These are phyloP conservation scores for Gymnosoma rotundatum DNA, from an alignment of 2,888 invertebrate species.

Conservation along the genomic window DNA sequence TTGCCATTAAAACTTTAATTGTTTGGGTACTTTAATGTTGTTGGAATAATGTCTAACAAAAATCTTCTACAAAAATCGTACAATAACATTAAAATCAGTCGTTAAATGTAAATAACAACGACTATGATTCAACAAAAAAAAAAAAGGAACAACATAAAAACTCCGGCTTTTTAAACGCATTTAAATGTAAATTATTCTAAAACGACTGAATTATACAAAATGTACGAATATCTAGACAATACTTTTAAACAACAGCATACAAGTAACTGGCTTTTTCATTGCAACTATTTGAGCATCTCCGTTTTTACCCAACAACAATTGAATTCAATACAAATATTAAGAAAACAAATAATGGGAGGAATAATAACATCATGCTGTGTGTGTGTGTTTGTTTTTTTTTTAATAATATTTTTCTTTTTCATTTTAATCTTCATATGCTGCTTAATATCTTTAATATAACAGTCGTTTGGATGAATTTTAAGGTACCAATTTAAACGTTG, in stretches of 20 bases:
- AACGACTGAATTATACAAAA: not conserved
- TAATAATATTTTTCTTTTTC: constrained; percentile 16
- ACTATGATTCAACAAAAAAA: constrained; percentile 11
- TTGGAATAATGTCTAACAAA: constrained; percentile 55
- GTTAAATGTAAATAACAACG: constrained; percentile 30
- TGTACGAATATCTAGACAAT: not conserved
- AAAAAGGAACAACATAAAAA: constrained; percentile 54
- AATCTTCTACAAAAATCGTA: constrained; percentile 57
- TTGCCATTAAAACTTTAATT: constrained; percentile 42
- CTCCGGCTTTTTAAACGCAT: constrained; percentile 43
- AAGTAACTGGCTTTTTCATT: not conserved
- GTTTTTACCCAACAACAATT: constrained; percentile 16
- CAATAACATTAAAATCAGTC: constrained; percentile 33
- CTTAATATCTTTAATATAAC: constrained; percentile 37
- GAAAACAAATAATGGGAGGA: not conserved
- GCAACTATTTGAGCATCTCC: constrained; percentile 7
- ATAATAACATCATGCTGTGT: constrained; percentile 57
- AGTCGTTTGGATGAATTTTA: not conserved
- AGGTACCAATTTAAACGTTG: constrained; percentile 42
- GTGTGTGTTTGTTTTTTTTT: constrained; percentile 18
- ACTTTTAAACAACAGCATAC: not conserved
- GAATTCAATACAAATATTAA: constrained; percentile 22
- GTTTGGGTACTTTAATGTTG: constrained; percentile 16
- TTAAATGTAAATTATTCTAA: constrained; percentile 55
- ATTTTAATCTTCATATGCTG: constrained; percentile 64